Evolutionary conservation across 2,797 vertebrate species (phyloP).

Genomic region (Sebastes itinus): DNA sequence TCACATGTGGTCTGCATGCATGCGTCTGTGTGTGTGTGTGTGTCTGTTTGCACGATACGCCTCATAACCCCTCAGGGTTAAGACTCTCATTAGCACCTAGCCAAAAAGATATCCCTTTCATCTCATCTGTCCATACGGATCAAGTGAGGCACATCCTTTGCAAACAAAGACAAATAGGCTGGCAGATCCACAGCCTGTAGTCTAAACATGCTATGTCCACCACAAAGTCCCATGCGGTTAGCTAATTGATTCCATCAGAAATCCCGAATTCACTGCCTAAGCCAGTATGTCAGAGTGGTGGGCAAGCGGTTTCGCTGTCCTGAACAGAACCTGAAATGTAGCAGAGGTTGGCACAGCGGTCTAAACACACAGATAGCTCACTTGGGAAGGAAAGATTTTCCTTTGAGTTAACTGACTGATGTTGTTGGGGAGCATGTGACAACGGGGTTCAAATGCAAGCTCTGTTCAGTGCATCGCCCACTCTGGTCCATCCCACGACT

Average conservation of each 20-base stretch:
- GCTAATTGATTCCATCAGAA: slow-evolving; percentile 69
- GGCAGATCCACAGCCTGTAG: slow-evolving; percentile 52
- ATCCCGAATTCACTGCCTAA: slow-evolving; percentile 42
- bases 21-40: slow-evolving; percentile 59
- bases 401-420: slow-evolving; percentile 18
- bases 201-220: slow-evolving; percentile 68
- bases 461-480: slow-evolving; percentile 35
- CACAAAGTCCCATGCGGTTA: slow-evolving; percentile 62
- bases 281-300: slow-evolving; percentile 10
- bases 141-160: slow-evolving; percentile 61
- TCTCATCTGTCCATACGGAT: slow-evolving; percentile 61
- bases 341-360: slow-evolving; percentile 9
- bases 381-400: slow-evolving; percentile 14
- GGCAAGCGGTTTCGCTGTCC: slow-evolving; percentile 15
- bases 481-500: slow-evolving; percentile 55
- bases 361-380: slow-evolving; percentile 8
- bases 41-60: slow-evolving; percentile 59
- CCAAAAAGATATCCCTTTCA: slow-evolving; percentile 69
- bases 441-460: slow-evolving; percentile 9
- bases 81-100: slow-evolving; percentile 77
- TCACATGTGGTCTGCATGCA: slow-evolving; percentile 61
- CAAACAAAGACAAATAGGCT: slow-evolving; percentile 70
- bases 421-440: slow-evolving; percentile 8
- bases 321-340: neutral
- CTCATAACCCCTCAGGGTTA: slow-evolving; percentile 64